phyloP scores from a whole-genome alignment of 2,113 vertebrate species.

The Panurus biarmicus region DNA sequence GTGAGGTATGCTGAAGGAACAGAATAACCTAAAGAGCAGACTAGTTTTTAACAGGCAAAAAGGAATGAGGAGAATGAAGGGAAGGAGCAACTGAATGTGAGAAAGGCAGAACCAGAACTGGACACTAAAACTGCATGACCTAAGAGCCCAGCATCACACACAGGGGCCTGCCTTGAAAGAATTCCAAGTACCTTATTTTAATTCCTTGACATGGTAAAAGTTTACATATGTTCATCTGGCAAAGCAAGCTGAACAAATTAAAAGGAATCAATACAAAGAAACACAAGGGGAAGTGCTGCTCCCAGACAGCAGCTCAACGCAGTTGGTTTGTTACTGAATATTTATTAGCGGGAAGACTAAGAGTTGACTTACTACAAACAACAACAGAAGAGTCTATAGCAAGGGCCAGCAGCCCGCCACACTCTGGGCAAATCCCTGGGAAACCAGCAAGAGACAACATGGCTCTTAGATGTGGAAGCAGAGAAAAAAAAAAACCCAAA shows the following conservation, averaged over 20 bases:
- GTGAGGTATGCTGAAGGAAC: neutral
- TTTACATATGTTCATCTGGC: slow-evolving; percentile 65
- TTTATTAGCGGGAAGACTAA: slow-evolving; percentile 68
- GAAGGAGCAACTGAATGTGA: neutral
- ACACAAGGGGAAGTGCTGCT: slow-evolving; percentile 46
- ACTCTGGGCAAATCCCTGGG: slow-evolving; percentile 21
- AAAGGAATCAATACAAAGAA: slow-evolving; percentile 62
- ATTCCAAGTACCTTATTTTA: slow-evolving; percentile 76
- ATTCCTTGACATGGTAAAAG: slow-evolving; percentile 74
- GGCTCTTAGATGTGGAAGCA: slow-evolving; percentile 47
- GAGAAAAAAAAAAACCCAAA: neutral
- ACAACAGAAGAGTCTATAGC: slow-evolving; percentile 48
- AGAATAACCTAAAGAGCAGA: neutral
- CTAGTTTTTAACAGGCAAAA: neutral
- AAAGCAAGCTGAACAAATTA: slow-evolving; percentile 44
- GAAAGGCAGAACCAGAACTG: neutral
- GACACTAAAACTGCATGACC: neutral
- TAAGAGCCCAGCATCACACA: slow-evolving; percentile 13
- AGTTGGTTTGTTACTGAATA: slow-evolving; percentile 72
- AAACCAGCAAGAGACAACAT: slow-evolving; percentile 59
- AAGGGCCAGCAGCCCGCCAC: neutral
- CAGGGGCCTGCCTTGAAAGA: slow-evolving; percentile 57
- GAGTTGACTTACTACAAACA: slow-evolving; percentile 66
- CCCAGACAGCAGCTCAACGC: slow-evolving; percentile 48
- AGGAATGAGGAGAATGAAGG: neutral